Conservation (phyloP, 2,797 vertebrate genomes). For the Platyrinchus mystaceus region DNA sequence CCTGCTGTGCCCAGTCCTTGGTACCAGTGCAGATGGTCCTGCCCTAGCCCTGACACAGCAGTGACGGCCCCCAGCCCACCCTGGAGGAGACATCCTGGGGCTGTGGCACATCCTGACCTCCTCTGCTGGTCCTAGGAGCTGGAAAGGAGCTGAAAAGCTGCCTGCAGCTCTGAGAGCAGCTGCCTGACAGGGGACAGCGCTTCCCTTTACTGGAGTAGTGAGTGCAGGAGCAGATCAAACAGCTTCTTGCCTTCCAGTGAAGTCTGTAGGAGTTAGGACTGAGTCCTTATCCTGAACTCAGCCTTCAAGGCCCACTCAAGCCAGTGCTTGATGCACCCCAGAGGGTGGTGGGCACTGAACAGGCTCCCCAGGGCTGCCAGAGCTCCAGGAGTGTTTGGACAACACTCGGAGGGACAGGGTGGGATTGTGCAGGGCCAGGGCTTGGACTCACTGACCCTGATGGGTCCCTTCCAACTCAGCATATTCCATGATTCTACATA, state of each 20-base stretch:
- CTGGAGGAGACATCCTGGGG: not conserved
- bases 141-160: too few species aligned
- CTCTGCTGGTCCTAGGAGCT: not conserved
- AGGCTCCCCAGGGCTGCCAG: not conserved
- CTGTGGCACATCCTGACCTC: not conserved
- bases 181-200: fast-evolving
- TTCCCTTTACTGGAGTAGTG: not conserved
- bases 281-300: not conserved
- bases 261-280: not conserved
- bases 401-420: not conserved
- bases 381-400: not conserved
- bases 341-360: not conserved
- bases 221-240: not conserved
- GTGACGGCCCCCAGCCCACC: not conserved
- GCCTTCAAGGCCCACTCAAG: not conserved
- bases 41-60: not conserved
- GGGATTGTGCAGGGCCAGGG: not conserved
- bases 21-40: not conserved
- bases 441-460: not conserved
- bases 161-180: not conserved
- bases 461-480: not conserved
- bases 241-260: not conserved
- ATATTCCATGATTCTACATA: not conserved
- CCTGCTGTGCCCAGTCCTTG: not conserved
- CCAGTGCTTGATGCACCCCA: not conserved